These are phyloP conservation scores for Sebastes kiyomatsui DNA, from an alignment of 2,797 vertebrate species.

Conservation along the genomic window DNA sequence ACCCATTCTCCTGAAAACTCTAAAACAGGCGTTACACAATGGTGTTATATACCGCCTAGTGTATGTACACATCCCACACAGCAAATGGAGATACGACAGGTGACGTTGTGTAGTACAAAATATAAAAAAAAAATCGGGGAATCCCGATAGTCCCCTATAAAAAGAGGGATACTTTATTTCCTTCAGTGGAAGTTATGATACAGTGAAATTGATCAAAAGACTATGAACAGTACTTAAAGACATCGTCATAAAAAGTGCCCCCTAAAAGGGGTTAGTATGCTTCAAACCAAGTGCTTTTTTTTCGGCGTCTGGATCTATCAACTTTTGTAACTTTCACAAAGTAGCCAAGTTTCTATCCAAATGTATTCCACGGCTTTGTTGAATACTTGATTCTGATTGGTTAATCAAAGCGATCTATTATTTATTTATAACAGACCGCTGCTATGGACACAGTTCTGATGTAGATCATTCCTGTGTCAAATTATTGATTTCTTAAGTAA, in stretches of 20 bases:
- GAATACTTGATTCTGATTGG: too few relatives aligned
- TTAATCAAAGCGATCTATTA: too few relatives aligned
- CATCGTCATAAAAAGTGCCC: background rate
- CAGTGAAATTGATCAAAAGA: background rate
- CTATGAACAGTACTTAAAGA: background rate
- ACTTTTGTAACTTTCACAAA: background rate
- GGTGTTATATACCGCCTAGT: background rate
- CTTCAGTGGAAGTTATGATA: background rate
- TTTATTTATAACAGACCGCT: too few relatives aligned
- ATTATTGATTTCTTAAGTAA: too few relatives aligned
- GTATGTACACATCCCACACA: background rate
- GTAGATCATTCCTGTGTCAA: rapidly evolving
- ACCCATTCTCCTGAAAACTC: too few relatives aligned
- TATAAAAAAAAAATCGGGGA: background rate
- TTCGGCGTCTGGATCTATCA: background rate
- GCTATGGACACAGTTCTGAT: too few relatives aligned
- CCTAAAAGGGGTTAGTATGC: background rate
- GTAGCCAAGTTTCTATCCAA: background rate
- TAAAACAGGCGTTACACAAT: background rate
- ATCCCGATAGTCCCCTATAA: background rate
- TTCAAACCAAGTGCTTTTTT: background rate
- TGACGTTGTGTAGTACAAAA: background rate
- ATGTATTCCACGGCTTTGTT: too few relatives aligned
- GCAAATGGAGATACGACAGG: background rate
- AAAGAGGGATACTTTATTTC: background rate